Conservation (phyloP, 2,797 vertebrate genomes). For the Merluccius polli region DNA sequence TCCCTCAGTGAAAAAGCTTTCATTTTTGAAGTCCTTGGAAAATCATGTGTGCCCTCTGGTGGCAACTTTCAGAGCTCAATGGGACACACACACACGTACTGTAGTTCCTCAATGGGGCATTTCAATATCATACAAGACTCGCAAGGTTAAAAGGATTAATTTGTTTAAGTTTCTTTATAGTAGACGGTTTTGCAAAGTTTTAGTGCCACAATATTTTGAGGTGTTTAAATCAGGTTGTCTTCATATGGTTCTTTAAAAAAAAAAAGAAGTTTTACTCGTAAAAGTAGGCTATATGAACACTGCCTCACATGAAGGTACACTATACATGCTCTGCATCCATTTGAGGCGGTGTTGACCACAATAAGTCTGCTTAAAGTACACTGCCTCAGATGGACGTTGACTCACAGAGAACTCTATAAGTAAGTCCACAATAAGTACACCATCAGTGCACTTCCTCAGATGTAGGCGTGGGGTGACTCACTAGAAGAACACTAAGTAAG, state of each 20-base stretch:
- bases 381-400: background rate
- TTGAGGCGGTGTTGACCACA: background rate
- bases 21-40: background rate
- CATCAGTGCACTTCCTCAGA: background rate
- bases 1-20: background rate
- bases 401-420: background rate
- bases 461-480: background rate
- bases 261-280: no score
- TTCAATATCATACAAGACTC: background rate
- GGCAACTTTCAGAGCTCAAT: background rate
- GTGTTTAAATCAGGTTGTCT: background rate
- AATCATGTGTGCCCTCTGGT: background rate
- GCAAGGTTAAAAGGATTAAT: background rate
- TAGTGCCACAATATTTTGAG: background rate
- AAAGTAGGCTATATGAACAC: background rate
- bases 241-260: background rate
- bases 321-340: background rate
- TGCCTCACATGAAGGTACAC: background rate
- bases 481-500: background rate
- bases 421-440: background rate
- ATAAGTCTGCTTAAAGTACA: background rate
- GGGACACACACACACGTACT: background rate
- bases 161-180: background rate
- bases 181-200: no score
- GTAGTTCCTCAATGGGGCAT: background rate